phyloP scores from a whole-genome alignment of 1,140 invertebrate species.

The Pseudomyrmex gracilis region DNA sequence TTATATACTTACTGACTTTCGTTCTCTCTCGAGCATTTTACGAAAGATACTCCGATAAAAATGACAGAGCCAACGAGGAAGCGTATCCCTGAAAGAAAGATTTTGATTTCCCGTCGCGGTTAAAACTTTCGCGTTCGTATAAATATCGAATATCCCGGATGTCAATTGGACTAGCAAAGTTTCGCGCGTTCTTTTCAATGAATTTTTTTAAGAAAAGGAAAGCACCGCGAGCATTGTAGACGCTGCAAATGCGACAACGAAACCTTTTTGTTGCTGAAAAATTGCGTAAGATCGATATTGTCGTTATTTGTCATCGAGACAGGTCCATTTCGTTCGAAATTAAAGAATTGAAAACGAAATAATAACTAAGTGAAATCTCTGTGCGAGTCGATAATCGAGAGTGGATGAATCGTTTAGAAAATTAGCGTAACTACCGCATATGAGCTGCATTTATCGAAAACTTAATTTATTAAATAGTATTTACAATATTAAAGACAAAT shows the following conservation, averaged over 20 bases:
- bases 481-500: too few relatives aligned
- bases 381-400: background rate
- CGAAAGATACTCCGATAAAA: conserved; percentile 56
- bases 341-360: conserved; percentile 1
- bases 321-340: conserved; percentile 16
- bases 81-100: conserved; percentile 41
- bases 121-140: conserved; percentile 31
- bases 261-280: background rate
- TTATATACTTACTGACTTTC: background rate
- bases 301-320: conserved; percentile 1
- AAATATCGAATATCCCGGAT: conserved; percentile 21
- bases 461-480: too few relatives aligned
- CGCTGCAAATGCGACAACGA: background rate
- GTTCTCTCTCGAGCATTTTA: conserved; percentile 22
- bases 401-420: background rate
- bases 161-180: conserved; percentile 65
- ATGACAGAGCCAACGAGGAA: conserved; percentile 37
- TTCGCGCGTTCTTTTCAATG: conserved; percentile 45
- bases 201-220: conserved; percentile 45
- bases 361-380: conserved; percentile 8
- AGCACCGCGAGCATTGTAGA: conserved; percentile 20
- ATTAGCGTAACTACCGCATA: too few relatives aligned
- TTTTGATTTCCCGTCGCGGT: conserved; percentile 64
- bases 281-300: conserved; percentile 6
- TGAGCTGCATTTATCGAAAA: too few relatives aligned